phyloP scores from a whole-genome alignment of 2,113 vertebrate genomes.

The Anser cygnoides region DNA sequence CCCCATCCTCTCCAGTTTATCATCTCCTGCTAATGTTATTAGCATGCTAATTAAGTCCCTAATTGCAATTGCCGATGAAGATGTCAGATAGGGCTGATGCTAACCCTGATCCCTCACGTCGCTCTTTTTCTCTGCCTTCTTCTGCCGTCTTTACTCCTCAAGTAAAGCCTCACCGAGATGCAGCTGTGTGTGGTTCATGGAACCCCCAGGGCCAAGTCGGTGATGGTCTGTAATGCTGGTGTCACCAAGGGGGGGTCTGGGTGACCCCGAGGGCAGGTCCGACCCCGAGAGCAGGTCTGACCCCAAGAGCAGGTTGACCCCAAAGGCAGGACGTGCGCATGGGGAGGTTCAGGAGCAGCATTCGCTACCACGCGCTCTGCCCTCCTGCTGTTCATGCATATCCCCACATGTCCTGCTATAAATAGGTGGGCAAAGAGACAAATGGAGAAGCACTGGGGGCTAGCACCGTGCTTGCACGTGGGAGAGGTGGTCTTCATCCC shows the following conservation, averaged over 20 bases:
- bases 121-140: background rate
- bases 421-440: conserved; percentile 50
- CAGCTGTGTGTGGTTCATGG: background rate
- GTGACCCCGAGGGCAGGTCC: background rate
- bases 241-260: background rate
- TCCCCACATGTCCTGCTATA: background rate
- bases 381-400: background rate
- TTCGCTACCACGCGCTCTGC: conserved; percentile 11
- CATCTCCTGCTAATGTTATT: conserved; percentile 14
- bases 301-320: background rate
- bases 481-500: background rate
- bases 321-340: background rate
- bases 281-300: background rate
- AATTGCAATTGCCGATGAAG: conserved; percentile 30
- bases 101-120: background rate
- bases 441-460: conserved; percentile 12
- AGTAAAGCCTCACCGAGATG: rapidly evolving
- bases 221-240: background rate
- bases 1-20: background rate
- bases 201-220: background rate
- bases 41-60: conserved; percentile 45
- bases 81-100: conserved; percentile 7
- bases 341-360: background rate
- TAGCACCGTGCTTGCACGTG: background rate
- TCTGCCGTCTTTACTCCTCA: rapidly evolving